Conservation (phyloP, 2,888 invertebrate species). For the Sisyra nigra region DNA sequence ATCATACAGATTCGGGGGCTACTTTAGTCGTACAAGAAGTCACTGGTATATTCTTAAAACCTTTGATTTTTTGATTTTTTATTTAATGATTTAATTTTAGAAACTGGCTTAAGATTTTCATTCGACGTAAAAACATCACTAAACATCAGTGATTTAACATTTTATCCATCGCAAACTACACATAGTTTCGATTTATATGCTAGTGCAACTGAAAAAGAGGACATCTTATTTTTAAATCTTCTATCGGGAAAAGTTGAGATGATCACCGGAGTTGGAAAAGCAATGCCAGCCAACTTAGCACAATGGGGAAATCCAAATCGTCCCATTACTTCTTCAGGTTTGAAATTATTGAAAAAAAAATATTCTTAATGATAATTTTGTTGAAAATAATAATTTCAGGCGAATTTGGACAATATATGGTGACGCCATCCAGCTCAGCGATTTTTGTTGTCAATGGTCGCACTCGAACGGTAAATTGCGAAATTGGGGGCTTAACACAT, state of each 20-base stretch:
- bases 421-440: conserved; percentile 52
- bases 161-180: conserved; percentile 52
- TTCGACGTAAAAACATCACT: conserved; percentile 62
- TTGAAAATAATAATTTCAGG: conserved; percentile 23
- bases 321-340: conserved; percentile 45
- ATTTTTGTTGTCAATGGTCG: conserved; percentile 55
- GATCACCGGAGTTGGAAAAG: conserved; percentile 53
- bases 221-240: conserved; percentile 52
- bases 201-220: conserved; percentile 52
- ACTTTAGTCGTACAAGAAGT: conserved; percentile 48
- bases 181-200: conserved; percentile 61
- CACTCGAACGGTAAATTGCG: conserved; percentile 55
- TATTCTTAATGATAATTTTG: not conserved
- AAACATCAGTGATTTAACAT: conserved; percentile 54
- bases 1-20: conserved; percentile 35
- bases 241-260: conserved; percentile 60
- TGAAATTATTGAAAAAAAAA: conserved; percentile 8
- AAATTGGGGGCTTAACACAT: conserved; percentile 50
- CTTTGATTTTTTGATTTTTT: not conserved
- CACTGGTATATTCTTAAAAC: conserved; percentile 29
- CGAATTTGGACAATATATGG: conserved; percentile 54
- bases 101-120: conserved; percentile 44
- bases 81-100: conserved; percentile 23
- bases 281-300: conserved; percentile 34
- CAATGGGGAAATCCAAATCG: conserved; percentile 49